phyloP scores from a whole-genome alignment of 2,113 vertebrate genomes.

The Otus sunia region DNA sequence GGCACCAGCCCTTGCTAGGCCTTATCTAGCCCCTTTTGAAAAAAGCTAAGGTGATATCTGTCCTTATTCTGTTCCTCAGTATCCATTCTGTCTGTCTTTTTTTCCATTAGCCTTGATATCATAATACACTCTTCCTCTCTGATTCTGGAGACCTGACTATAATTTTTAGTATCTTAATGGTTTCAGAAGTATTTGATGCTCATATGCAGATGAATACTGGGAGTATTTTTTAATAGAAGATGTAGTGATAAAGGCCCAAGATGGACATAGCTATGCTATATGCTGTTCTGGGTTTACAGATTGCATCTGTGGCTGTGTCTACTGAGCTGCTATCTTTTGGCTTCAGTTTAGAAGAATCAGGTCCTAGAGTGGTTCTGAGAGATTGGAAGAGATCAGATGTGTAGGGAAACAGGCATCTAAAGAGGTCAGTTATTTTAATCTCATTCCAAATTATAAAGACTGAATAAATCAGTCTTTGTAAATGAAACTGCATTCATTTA shows the following conservation, averaged over 20 bases:
- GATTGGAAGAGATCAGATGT: background rate
- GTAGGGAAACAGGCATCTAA: background rate
- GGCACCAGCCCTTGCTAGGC: background rate
- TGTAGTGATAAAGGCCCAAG: background rate
- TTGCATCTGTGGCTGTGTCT: background rate
- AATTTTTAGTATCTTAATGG: background rate
- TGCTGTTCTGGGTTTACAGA: background rate
- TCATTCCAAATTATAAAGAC: background rate
- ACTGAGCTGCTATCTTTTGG: background rate
- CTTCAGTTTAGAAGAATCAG: background rate
- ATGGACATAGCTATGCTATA: background rate
- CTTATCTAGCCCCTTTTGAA: background rate
- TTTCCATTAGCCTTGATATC: background rate
- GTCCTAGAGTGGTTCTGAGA: background rate
- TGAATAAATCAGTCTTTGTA: background rate
- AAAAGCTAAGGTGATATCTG: background rate
- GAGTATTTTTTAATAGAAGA: background rate
- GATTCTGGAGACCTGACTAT: background rate
- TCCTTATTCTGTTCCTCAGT: background rate
- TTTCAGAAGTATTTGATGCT: background rate
- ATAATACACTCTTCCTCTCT: background rate
- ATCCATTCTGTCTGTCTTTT: background rate
- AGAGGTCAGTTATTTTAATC: background rate
- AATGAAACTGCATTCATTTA: background rate
- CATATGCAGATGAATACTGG: background rate